A percentile compares a stretch with the other conserved stretches of the same genome.
Conservation (phyloP, 2,888 invertebrate genomes). For the Tyria jacobaeae region DNA sequence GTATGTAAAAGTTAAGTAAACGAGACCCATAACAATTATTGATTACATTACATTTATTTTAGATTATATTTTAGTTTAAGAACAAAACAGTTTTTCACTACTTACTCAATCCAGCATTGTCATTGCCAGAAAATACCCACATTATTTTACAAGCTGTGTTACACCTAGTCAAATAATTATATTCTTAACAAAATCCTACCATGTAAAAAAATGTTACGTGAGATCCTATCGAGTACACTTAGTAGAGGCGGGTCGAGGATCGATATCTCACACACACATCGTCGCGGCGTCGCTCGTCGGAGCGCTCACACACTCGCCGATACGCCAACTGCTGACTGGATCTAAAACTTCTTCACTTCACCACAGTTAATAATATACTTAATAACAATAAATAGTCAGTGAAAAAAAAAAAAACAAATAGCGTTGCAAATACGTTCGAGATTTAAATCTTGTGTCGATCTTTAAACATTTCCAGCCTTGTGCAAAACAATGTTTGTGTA, state of each 20-base stretch:
- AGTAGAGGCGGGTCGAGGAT: conserved; percentile 28
- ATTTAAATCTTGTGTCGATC: too few species aligned
- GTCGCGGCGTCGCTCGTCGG: conserved; percentile 27
- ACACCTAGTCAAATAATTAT: background rate
- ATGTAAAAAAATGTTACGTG: background rate
- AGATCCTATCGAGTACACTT: conserved; percentile 26
- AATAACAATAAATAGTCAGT: too few species aligned
- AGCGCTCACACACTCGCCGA: conserved; percentile 34
- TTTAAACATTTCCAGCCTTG: too few species aligned
- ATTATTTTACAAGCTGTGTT: background rate
- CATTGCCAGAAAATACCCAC: background rate
- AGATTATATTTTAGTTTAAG: background rate
- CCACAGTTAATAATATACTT: background rate
- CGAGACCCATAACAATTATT: background rate
- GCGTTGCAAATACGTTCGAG: too few species aligned
- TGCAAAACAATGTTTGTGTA: too few species aligned
- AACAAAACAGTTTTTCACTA: background rate
- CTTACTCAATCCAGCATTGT: background rate
- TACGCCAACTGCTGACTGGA: background rate
- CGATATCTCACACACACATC: conserved; percentile 46
- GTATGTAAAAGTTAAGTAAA: background rate
- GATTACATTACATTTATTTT: background rate
- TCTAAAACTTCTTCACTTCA: background rate
- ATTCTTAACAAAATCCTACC: background rate
- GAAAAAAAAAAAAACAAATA: too few species aligned